Evolutionary conservation across 2,797 vertebrate genomes (phyloP), one percentile per base, ranked within the genome.

Genomic region (Bradypus variegatus): DNA sequence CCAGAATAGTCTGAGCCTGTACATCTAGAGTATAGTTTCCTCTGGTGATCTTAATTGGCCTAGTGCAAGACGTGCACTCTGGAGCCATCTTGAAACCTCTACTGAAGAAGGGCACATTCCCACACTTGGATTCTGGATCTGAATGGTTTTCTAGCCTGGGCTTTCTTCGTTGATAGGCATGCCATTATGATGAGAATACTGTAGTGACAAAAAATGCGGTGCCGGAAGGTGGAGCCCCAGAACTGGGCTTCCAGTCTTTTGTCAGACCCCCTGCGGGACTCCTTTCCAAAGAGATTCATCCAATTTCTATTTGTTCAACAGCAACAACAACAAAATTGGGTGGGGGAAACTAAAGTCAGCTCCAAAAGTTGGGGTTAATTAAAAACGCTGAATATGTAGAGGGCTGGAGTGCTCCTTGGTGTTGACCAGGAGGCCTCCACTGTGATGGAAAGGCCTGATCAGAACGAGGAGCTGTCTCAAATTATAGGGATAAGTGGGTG

Each of bases 11-110:
- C 65, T 23, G 86, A 48, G 41, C 82, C 83, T 91, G 50, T 70
- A 48, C 92, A 84, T 95, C 94, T 75, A 19, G 94, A 78, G 81
- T 89, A 38, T 75, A 76, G n/a, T 80, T 84, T 88, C 88, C 77
- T 89, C 41, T 19, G 41, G 75, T 69, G 48, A 6, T 90, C 45
- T 77, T 69, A 25, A 62, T 6, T 38, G 65, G 78, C 60, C 38
- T 23, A 2, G 36, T 60, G 8, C 12, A 70, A 67, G 82, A 62
- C 36, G 50, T 62, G 72, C 48, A 31, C 62, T 78, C 88, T 19
- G 31, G 94, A 67, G 83, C 88, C 45, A 53, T 83, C 25, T 9
- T 67, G 73, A 60, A 62, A 31, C 38, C 41, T 48, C 41, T 83
- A 4, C 75, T 36, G 65, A 60, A 4, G 18, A 10, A 76, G 83